Base-by-base conservation (phyloP, 2,888 invertebrate species). In the Gryllus longicercus region DNA sequence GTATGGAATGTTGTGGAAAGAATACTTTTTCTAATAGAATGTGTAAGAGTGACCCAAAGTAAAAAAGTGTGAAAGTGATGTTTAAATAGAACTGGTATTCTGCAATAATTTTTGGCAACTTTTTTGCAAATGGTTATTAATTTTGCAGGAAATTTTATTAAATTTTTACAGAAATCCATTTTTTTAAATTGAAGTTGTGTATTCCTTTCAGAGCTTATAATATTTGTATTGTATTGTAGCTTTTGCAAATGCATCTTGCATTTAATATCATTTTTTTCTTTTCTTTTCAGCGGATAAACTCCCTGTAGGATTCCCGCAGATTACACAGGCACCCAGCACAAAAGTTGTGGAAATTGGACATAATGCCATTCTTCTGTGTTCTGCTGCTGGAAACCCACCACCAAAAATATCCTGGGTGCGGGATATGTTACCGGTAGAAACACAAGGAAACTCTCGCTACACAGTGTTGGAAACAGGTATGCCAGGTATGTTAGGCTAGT, bases 301-400 rank as follows among this genome's bases (percentile, higher is more conserved):
- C 82, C 98, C 99, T 2, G 90, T 91, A 77, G 99, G 98, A 51
- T 99, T 98, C 88, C 99, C 99, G 77, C 91, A 92, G 86, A 95
- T 96, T 86, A 93, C 93, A 74, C 93, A 95, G 84, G 94, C 95
- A 82, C 97, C 98, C 0, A 92, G 92, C 82, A 94, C 96, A 81
- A 96, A 97, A 89, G 98, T 97, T 79, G 98, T 98, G 79, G 99
- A 99, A 89, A 96, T 96, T 83, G 97, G 97, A 23, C 95, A 96
- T 88, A 95, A 93, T 76, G 95, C 97, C 18, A 92, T 95, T 49
- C 91, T 99, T 85, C 93, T 93, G 76, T 99, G 99, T 88, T 92
- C 94, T 82, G 98, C 97, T 74, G 91, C 91, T 76, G 98, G 98
- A 79, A 93, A 90, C 85, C 97, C 96, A 5, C 88, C 93, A 51